Evolutionary conservation across 2,888 invertebrate genomes (phyloP).

Genomic region (Antheraea assamensis): DNA sequence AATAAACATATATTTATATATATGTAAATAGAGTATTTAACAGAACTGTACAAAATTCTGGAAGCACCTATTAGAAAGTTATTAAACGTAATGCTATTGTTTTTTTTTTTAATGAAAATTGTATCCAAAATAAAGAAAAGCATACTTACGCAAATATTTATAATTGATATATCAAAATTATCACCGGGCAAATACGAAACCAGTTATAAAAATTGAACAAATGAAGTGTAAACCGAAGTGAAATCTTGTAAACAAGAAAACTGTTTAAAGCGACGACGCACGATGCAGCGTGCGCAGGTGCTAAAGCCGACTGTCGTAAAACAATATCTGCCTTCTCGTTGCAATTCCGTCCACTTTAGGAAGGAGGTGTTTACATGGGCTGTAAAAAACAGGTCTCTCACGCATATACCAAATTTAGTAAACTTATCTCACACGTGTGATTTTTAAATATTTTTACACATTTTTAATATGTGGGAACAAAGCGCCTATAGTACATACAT

Average conservation of each 20-base stretch:
- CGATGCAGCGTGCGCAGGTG: constrained; percentile 44
- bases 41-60: too few species aligned
- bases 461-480: too few species aligned
- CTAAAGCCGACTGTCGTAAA: constrained; percentile 49
- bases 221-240: neutral
- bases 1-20: too few species aligned
- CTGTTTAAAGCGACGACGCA: constrained; percentile 41
- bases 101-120: neutral
- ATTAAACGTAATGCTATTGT: neutral
- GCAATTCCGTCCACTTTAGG: constrained; percentile 29
- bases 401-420: neutral
- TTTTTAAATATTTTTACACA: too few species aligned
- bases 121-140: neutral
- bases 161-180: neutral
- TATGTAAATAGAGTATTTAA: too few species aligned
- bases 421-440: too few species aligned
- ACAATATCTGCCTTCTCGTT: constrained; percentile 33
- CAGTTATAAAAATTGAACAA: neutral
- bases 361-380: constrained; percentile 33
- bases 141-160: neutral
- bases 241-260: constrained; percentile 10
- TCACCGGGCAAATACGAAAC: neutral
- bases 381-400: constrained; percentile 2
- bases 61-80: too few species aligned
- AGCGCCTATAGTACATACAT: too few species aligned